phyloP scores from a whole-genome alignment of 2,888 invertebrate genomes.

The Chouioia cunea region DNA sequence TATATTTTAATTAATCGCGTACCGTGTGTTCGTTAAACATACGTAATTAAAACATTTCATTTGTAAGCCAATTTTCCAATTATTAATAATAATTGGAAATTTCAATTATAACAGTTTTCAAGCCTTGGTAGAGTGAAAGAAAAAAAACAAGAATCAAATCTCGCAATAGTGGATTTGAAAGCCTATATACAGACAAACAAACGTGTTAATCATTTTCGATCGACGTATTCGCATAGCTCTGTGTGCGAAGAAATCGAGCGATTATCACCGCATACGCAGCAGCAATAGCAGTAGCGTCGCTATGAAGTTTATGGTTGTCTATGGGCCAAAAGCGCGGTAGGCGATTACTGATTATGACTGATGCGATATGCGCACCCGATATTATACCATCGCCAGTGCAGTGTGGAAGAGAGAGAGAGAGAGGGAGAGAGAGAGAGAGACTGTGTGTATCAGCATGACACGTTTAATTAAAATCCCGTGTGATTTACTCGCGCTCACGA shows the following conservation, averaged over 20 bases:
- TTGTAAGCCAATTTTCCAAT: too few species aligned
- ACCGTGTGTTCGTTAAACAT: too few species aligned
- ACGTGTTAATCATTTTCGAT: slow-evolving; percentile 50
- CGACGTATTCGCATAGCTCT: neutral
- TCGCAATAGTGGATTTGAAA: too few species aligned
- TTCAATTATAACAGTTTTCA: too few species aligned
- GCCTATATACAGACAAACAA: slow-evolving; percentile 44
- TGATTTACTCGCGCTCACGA: slow-evolving; percentile 59
- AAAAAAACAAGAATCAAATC: too few species aligned
- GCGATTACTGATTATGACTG: slow-evolving; percentile 62
- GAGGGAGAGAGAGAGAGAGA: too few species aligned
- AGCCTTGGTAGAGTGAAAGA: too few species aligned
- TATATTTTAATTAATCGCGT: slow-evolving; percentile 22
- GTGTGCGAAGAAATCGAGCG: slow-evolving; percentile 21
- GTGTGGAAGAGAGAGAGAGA: neutral
- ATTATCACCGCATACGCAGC: slow-evolving; percentile 39
- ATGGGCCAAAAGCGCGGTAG: slow-evolving; percentile 41
- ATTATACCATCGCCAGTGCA: slow-evolving; percentile 50
- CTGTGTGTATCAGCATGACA: slow-evolving; percentile 61
- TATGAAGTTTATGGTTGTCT: slow-evolving; percentile 53
- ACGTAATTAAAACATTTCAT: too few species aligned
- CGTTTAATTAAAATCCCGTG: slow-evolving; percentile 65
- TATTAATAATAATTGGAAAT: too few species aligned
- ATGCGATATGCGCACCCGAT: slow-evolving; percentile 61
- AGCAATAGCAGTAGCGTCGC: slow-evolving; percentile 6